Evolutionary conservation across 2,888 invertebrate species (phyloP), one percentile per base, ranked within the genome.

Genomic region (Eristalis arbustorum): DNA sequence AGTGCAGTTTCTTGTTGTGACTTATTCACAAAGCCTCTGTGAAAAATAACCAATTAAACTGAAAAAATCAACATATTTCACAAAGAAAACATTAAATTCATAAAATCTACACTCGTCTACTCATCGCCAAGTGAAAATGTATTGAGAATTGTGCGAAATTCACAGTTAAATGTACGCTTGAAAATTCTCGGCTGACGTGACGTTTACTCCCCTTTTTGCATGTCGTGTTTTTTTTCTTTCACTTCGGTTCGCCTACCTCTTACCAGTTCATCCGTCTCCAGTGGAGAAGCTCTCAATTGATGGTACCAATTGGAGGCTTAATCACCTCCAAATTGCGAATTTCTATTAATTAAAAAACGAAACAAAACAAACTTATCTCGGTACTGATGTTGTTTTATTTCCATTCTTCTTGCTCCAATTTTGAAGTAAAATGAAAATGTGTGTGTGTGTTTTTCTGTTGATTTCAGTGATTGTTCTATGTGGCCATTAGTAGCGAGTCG

Each of bases 1-100:
- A 80, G 84, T 88, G 88, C 82, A 84, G 72, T 83, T 88, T 85
- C 76, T 88, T 88, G 84, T 88, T 88, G 87, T 87, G 88, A 88
- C 84, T 79, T 84, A 72, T 49, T 80, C 49, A 73, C 37, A 64
- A 76, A 66, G 71, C 61, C 69, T 76, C 79, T 63, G 64, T 67
- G 49, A 73, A 80, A 84, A 73, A 31, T 66, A 42, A 23, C 76
- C 69, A 88, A 80, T 88, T 66, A 69, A 68, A 75, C 18, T 23
- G 31, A 22, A 69, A 73, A 68, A 73, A 68, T 59, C 49, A 10
- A 13, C 63, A 28, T 18, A 72, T 57, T 78, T 59, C 31, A 4
- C n/a, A 57, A 11, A 49, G 37, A 83, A 87, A 79, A 28, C 57
- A 87, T 42, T 2, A 25, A 28, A 78, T 83, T 72, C 34, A 40